Evolutionary conservation across 2,888 invertebrate genomes (phyloP).

Genomic region (Volucella zonaria): DNA sequence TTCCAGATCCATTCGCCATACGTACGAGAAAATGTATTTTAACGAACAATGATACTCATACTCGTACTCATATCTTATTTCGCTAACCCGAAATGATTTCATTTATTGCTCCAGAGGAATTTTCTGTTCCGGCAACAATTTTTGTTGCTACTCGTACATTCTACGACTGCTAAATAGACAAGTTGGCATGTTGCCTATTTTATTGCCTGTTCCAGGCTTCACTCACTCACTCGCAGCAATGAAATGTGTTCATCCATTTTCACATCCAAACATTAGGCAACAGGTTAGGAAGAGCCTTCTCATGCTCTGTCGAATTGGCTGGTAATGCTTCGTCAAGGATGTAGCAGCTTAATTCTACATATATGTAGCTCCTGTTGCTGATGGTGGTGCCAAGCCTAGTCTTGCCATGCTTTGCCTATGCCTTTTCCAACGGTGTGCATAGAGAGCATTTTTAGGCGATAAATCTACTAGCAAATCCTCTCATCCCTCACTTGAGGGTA

Average conservation of each 20-base stretch:
- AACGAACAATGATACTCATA: background rate
- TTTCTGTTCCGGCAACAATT: constrained; percentile 10
- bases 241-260: constrained; percentile 54
- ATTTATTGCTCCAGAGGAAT: constrained; percentile 57
- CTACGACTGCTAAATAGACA: constrained; percentile 63
- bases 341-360: constrained; percentile 59
- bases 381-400: constrained; percentile 1
- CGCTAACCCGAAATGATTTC: constrained; percentile 51
- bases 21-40: constrained; percentile 32
- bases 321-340: constrained; percentile 42
- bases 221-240: constrained; percentile 46
- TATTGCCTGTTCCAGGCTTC: constrained; percentile 60
- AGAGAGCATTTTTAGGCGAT: constrained; percentile 57
- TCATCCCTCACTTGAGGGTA: constrained; percentile 48
- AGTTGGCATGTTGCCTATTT: constrained; percentile 73
- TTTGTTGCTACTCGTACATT: constrained; percentile 33
- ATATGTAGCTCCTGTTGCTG: constrained; percentile 46
- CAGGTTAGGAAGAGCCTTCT: constrained; percentile 45
- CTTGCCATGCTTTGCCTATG: constrained; percentile 10
- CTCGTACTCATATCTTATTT: background rate
- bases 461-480: constrained; percentile 67
- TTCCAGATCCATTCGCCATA: constrained; percentile 18
- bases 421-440: constrained; percentile 55
- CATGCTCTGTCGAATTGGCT: constrained; percentile 58
- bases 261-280: constrained; percentile 47